Percentiles rank a stretch among this genome's conserved stretches.
Evolutionary conservation across 2,797 vertebrate genomes (phyloP).

Genomic region (Mormyrus proboscirostris): DNA sequence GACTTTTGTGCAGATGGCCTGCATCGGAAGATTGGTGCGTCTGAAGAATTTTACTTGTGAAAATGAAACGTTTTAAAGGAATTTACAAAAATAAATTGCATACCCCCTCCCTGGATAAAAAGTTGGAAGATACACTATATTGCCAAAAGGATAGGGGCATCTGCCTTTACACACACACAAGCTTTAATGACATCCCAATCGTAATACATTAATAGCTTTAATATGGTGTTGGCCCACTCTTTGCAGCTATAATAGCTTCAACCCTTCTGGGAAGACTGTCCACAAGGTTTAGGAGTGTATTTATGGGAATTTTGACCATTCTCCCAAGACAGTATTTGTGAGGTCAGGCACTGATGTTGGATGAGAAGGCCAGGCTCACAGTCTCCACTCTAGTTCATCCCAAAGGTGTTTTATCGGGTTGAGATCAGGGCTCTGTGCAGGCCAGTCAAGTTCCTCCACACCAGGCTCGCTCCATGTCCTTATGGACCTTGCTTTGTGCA

Average conservation of each 20-base stretch:
- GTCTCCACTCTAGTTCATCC: neutral
- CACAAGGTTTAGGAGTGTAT: neutral
- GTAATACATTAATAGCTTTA: neutral
- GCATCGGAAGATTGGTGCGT: conserved; percentile 67
- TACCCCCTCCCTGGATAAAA: neutral
- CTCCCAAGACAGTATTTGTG: neutral
- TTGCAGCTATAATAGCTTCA: neutral
- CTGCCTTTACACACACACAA: neutral
- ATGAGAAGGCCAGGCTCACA: neutral
- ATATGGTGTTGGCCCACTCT: neutral
- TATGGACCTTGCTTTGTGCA: neutral
- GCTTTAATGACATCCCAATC: neutral
- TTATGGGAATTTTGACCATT: neutral
- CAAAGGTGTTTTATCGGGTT: neutral
- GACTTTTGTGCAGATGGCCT: conserved; percentile 70
- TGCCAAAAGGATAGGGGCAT: neutral
- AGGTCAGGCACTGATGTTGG: neutral
- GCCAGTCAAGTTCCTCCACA: neutral
- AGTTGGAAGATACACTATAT: neutral
- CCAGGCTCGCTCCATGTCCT: neutral
- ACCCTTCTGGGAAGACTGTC: neutral
- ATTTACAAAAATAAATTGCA: neutral
- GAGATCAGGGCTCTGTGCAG: neutral
- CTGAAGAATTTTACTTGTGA: neutral
- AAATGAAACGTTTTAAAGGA: neutral